Conservation (phyloP, 2,797 vertebrate genomes). For the Sternotherus odoratus region DNA sequence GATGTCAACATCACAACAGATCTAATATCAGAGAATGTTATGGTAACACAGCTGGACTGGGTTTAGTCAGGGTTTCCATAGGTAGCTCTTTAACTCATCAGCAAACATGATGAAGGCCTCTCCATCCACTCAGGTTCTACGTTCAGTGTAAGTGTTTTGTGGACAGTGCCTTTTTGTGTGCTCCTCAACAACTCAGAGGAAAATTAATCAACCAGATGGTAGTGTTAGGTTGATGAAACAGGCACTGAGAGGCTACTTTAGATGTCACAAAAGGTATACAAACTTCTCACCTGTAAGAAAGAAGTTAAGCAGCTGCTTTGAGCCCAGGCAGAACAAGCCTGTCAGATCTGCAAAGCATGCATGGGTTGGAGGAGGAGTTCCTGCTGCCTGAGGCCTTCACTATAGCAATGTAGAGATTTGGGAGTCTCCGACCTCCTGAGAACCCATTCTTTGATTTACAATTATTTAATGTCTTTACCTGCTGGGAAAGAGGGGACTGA, state of each 20-base stretch:
- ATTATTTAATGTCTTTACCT: not conserved
- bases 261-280: not conserved
- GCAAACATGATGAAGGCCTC: not conserved
- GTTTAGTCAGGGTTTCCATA: not conserved
- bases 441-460: not conserved
- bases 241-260: not conserved
- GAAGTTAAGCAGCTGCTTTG: not conserved
- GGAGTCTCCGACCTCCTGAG: not conserved
- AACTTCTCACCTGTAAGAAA: not conserved
- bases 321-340: not conserved
- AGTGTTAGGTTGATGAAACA: not conserved
- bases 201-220: not conserved
- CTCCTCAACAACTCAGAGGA: not conserved
- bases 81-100: not conserved
- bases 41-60: not conserved
- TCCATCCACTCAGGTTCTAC: not conserved
- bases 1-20: not conserved
- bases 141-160: not conserved
- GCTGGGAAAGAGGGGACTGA: not conserved
- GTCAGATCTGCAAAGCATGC: not conserved
- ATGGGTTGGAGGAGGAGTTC: not conserved
- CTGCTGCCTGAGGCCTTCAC: not conserved
- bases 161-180: not conserved
- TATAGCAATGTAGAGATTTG: not conserved
- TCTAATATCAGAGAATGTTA: not conserved